Conservation (phyloP, 64 coral and sea anemone species). For the Montipora capricornis region DNA sequence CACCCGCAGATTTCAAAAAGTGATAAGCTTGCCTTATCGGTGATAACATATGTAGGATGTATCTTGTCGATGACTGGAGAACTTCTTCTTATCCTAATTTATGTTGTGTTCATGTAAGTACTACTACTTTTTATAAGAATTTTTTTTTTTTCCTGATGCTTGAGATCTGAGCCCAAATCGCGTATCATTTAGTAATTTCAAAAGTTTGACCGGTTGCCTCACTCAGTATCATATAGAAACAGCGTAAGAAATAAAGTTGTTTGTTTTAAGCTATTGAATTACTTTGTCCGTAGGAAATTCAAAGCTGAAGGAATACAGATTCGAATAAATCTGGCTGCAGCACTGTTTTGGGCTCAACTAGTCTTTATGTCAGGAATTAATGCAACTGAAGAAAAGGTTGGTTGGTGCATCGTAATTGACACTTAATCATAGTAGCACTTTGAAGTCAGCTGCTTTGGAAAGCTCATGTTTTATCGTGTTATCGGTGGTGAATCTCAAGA, state of each 20-base stretch:
- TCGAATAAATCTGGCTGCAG: constrained; percentile 4
- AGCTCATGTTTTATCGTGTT: too few species aligned
- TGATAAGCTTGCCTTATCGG: constrained; percentile 18
- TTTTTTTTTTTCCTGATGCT: too few species aligned
- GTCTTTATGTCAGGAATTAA: constrained; percentile 20
- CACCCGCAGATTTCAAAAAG: background rate
- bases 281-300: background rate
- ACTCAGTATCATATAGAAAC: too few species aligned
- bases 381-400: constrained; percentile 1
- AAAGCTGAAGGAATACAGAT: constrained; percentile 28
- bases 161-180: too few species aligned
- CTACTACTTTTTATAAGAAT: background rate
- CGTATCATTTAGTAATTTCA: too few species aligned
- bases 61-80: constrained; percentile 56
- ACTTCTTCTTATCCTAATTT: constrained; percentile 29
- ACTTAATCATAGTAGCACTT: too few species aligned
- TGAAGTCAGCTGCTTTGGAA: too few species aligned
- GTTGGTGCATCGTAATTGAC: background rate
- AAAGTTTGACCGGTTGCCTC: too few species aligned
- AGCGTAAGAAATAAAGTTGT: too few species aligned
- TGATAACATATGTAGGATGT: constrained; percentile 86
- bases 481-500: too few species aligned
- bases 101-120: constrained; percentile 73
- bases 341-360: constrained; percentile 19
- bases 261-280: background rate